These are phyloP conservation scores for Dynastes grantii DNA, from an alignment of 2,888 invertebrate genomes.

Conservation along the genomic window DNA sequence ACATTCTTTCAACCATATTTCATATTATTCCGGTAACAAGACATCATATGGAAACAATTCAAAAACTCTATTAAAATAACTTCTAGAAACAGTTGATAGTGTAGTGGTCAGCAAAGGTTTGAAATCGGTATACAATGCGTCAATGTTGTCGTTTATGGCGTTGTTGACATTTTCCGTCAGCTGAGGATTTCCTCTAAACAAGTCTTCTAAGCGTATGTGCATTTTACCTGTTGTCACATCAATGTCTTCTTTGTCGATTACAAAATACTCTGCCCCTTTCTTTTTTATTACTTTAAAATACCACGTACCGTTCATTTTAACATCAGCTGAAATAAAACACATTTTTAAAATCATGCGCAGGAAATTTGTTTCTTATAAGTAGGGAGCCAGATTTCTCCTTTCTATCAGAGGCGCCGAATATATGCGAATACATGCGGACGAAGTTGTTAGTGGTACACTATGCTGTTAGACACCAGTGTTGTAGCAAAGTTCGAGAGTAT, in stretches of 20 bases:
- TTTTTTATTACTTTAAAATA: slow-evolving; percentile 22
- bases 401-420: too few relatives aligned
- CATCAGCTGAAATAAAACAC: slow-evolving; percentile 29
- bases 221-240: slow-evolving; percentile 57
- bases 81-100: slow-evolving; percentile 18
- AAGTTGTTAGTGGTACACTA: too few relatives aligned
- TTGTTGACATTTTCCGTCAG: slow-evolving; percentile 65
- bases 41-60: slow-evolving; percentile 40
- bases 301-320: slow-evolving; percentile 34
- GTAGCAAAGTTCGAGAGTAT: too few relatives aligned
- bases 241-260: slow-evolving; percentile 13
- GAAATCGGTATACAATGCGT: slow-evolving; percentile 52
- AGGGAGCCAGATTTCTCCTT: too few relatives aligned
- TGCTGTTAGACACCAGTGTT: too few relatives aligned
- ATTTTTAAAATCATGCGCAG: neutral
- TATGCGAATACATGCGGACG: too few relatives aligned
- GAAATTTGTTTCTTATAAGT: too few relatives aligned
- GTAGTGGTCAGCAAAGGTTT: slow-evolving; percentile 38
- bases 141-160: slow-evolving; percentile 66
- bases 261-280: slow-evolving; percentile 36
- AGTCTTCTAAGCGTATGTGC: slow-evolving; percentile 53
- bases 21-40: slow-evolving; percentile 25
- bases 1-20: too few relatives aligned
- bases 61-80: slow-evolving; percentile 46
- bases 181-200: slow-evolving; percentile 61